A percentile compares a stretch with the other conserved stretches of the same genome.
Conservation (phyloP, 2,888 invertebrate species). For the Gortyna flavago region DNA sequence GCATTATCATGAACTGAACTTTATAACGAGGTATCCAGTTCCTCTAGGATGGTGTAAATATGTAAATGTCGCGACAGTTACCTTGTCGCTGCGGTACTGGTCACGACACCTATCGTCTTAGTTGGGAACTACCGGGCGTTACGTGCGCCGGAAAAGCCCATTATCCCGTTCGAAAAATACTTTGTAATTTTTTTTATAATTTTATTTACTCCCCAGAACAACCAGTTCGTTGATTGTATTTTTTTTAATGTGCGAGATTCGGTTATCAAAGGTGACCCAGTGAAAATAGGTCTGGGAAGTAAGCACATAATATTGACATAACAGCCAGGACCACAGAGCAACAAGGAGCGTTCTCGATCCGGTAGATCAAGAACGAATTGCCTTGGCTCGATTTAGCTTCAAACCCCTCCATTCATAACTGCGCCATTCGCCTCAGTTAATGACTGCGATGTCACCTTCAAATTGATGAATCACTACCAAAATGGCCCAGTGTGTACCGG, state of each 20-base stretch:
- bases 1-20: conserved; percentile 57
- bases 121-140: conserved; percentile 11
- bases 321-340: neutral
- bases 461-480: conserved; percentile 47
- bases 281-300: neutral
- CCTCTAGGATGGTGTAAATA: conserved; percentile 53
- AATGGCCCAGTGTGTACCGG: conserved; percentile 33
- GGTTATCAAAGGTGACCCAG: neutral
- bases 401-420: conserved; percentile 45
- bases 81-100: conserved; percentile 10
- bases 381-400: conserved; percentile 35
- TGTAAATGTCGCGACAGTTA: conserved; percentile 55
- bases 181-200: neutral
- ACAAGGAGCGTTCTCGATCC: neutral
- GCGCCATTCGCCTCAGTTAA: conserved; percentile 43
- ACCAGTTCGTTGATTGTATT: neutral
- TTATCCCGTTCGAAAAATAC: neutral
- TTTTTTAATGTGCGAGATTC: neutral
- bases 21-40: conserved; percentile 61
- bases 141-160: neutral
- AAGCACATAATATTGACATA: neutral
- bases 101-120: conserved; percentile 24
- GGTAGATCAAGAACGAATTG: conserved; percentile 19
- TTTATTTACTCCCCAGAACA: neutral
- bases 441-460: conserved; percentile 49